A percentile compares a stretch with the other conserved stretches of the same genome.
These are phyloP conservation scores for Theonella swinhoei DNA, from an alignment of 37 sponge, comb jelly and placozoan genomes.

Conservation along the genomic window DNA sequence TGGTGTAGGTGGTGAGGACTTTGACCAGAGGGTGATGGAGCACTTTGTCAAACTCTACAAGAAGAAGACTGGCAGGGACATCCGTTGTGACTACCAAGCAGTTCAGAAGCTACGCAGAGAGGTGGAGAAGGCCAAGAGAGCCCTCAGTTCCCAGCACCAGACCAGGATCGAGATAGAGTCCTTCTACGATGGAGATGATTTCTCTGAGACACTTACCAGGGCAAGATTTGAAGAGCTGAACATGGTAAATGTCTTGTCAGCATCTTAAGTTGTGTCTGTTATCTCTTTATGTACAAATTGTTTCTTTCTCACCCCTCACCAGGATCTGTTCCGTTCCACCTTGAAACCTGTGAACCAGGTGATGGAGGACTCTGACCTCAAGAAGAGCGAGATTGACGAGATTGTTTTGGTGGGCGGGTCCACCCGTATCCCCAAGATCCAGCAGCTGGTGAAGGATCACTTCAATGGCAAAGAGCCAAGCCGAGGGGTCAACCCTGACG, in stretches of 20 bases:
- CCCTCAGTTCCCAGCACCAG: conserved; percentile 94
- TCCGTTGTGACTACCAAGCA: conserved; percentile 92
- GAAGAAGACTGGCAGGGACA: conserved; percentile 98
- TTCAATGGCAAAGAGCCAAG: conserved; percentile 96
- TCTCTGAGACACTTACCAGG: conserved; percentile 98
- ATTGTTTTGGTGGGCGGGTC: conserved; percentile 99
- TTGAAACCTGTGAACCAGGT: conserved; percentile 96
- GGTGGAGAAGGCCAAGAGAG: conserved; percentile 99
- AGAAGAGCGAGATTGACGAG: conserved; percentile 91
- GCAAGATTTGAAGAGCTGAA: conserved; percentile 99
- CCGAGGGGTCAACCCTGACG: conserved; percentile 98
- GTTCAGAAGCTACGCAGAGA: conserved; percentile 98
- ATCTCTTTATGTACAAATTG: background rate
- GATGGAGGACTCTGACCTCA: conserved; percentile 88
- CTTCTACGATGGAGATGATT: conserved; percentile 97
- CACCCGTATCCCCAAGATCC: conserved; percentile 98
- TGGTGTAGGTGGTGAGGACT: conserved; percentile 99
- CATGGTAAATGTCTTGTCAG: conserved; percentile 61
- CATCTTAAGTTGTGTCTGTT: background rate
- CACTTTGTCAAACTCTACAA: conserved; percentile 99
- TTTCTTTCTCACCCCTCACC: background rate
- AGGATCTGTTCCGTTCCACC: conserved; percentile 93
- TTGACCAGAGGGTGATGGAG: conserved; percentile 99
- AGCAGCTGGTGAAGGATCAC: conserved; percentile 96
- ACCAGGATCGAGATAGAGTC: conserved; percentile 97